A percentile compares a stretch with the other conserved stretches of the same genome.
Conservation (phyloP, 2,113 vertebrate genomes). For the Ascaphus truei region DNA sequence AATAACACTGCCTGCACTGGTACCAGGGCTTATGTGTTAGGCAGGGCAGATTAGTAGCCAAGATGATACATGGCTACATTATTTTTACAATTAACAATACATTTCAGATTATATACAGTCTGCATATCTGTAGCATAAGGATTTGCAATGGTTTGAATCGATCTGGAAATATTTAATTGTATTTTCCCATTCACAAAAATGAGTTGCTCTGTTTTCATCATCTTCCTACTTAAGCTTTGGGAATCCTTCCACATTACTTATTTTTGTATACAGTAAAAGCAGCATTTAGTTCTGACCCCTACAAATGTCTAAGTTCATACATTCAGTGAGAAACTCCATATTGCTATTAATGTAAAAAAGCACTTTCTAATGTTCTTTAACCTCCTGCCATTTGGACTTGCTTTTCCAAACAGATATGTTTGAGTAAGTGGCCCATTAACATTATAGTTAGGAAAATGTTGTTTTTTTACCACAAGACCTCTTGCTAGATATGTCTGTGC, state of each 20-base stretch:
- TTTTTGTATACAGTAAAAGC: constrained; percentile 37
- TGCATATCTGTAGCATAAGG: too few species aligned
- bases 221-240: not conserved
- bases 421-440: constrained; percentile 68
- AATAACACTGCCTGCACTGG: too few species aligned
- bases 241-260: constrained; percentile 35
- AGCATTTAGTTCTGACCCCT: constrained; percentile 42
- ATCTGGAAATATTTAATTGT: too few species aligned
- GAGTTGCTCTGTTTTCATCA: not conserved
- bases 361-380: constrained; percentile 58
- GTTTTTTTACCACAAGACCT: constrained; percentile 35
- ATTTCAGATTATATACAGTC: too few species aligned
- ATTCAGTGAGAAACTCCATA: constrained; percentile 43
- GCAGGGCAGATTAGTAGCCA: too few species aligned
- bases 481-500: constrained; percentile 58
- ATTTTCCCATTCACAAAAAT: not conserved
- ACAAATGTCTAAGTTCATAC: constrained; percentile 41
- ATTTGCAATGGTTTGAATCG: too few species aligned
- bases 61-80: too few species aligned
- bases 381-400: constrained; percentile 49
- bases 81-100: not conserved
- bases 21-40: too few species aligned
- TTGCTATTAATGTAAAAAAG: constrained; percentile 40
- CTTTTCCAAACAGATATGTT: constrained; percentile 57
- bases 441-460: constrained; percentile 48